Percentiles rank a stretch among this genome's conserved stretches.
These are phyloP conservation scores for Spongilla lacustris DNA, from an alignment of 37 sponge, comb jelly and placozoan species.

Conservation along the genomic window DNA sequence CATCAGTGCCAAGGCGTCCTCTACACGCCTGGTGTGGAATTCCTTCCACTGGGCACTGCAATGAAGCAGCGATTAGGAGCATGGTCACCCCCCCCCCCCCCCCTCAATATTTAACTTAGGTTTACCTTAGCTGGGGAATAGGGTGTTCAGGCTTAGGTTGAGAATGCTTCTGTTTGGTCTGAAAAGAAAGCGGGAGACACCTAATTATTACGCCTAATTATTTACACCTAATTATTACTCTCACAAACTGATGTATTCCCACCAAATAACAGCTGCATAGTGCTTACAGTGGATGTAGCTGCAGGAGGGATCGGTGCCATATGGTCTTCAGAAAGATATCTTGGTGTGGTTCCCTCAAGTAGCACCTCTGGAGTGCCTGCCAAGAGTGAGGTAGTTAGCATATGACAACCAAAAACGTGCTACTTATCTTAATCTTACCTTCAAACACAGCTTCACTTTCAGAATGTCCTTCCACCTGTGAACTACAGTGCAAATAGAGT, in stretches of 20 bases:
- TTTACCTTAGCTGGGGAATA: background rate
- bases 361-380: background rate
- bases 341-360: background rate
- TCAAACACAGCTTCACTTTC: background rate
- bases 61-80: background rate
- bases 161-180: background rate
- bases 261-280: background rate
- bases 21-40: constrained; percentile 27
- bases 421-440: no score
- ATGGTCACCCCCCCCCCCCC: background rate
- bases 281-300: background rate
- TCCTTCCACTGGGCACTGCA: constrained; percentile 37
- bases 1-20: constrained; percentile 67
- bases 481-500: background rate
- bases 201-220: no score
- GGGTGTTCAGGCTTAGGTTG: background rate
- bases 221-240: no score
- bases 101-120: background rate
- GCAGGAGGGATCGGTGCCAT: background rate
- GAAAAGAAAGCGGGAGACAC: background rate
- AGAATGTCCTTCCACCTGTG: background rate
- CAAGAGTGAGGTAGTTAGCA: background rate
- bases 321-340: background rate
- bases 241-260: background rate
- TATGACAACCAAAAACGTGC: no score